Evolutionary conservation across 2,888 invertebrate genomes (phyloP), one percentile per base, ranked within the genome.

Genomic region (Prionchulus punctatus): DNA sequence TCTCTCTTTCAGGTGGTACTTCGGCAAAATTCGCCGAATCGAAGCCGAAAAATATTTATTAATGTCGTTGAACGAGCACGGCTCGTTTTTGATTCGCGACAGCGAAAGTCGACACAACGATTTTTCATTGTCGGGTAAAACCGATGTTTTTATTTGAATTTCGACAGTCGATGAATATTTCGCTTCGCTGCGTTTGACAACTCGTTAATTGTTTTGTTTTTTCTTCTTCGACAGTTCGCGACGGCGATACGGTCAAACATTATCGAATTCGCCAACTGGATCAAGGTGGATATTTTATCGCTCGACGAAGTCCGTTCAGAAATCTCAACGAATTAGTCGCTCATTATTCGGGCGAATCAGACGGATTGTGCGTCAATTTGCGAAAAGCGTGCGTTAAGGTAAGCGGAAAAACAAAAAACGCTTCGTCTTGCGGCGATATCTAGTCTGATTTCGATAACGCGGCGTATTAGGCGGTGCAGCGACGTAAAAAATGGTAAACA

Each of bases 31-130:
- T 71, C 94, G 96, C 77, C 82, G 98, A 74, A 91, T 94, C 72
- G 98, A 99, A 79, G 98, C 98, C 59, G 98, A 98, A 77, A 98
- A 98, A 80, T 91, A 92, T 76, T 78, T 98, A 63, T 77, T 96
- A 61, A 80, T 92, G 67, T 86, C 90, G 55, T 91, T 91, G 76
- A 98, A 98, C 77, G 94, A 94, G 72, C 96, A 98, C 75, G 98
- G 98, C 64, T 90, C 96, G 70, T 98, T 92, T 78, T 83, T 98
- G 70, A 94, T 98, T 67, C 79, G 98, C 70, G 96, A 98, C 77
- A 96, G 96, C 59, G 98, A 98, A 77, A 94, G 92, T 75, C 81
- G 96, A 68, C 85, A 91, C 72, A 94, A 96, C 76, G 98, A 98
- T 77, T 96, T 88, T 76, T 98, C 96, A 45, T 79, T 98, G 70